Evolutionary conservation across 2,888 invertebrate genomes (phyloP).

Genomic region (Netelia melanura): DNA sequence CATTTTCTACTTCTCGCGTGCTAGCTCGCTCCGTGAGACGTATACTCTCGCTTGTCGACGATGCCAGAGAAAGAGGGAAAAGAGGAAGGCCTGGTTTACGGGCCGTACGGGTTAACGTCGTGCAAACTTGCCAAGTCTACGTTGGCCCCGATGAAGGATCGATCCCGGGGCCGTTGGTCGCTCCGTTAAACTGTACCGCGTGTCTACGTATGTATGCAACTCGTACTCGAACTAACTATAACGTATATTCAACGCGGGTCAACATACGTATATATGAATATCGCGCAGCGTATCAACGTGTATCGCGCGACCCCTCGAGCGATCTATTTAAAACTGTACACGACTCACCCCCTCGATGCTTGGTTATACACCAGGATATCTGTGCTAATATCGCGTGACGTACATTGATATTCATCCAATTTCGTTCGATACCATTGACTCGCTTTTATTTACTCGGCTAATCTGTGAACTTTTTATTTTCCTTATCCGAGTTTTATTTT

Average conservation of each 20-base stretch:
- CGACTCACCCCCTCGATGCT: background rate
- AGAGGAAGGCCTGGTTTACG: constrained; percentile 47
- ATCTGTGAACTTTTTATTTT: too few relatives aligned
- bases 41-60: constrained; percentile 2
- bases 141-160: constrained; percentile 64
- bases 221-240: constrained; percentile 1
- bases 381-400: background rate
- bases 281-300: background rate
- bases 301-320: constrained; percentile 10
- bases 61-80: background rate
- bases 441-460: too few relatives aligned
- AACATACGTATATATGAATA: constrained; percentile 33
- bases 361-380: background rate
- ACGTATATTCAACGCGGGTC: constrained; percentile 18
- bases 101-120: constrained; percentile 57
- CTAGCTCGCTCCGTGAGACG: constrained; percentile 37
- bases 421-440: too few relatives aligned
- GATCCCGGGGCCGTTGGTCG: constrained; percentile 65
- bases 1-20: constrained; percentile 67
- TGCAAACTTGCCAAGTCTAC: constrained; percentile 61
- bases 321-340: constrained; percentile 15
- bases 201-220: background rate
- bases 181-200: constrained; percentile 9
- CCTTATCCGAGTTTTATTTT: too few relatives aligned
- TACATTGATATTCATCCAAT: background rate